Evolutionary conservation across 1,140 invertebrate genomes (phyloP).

Genomic region (Drosophila repleta): DNA sequence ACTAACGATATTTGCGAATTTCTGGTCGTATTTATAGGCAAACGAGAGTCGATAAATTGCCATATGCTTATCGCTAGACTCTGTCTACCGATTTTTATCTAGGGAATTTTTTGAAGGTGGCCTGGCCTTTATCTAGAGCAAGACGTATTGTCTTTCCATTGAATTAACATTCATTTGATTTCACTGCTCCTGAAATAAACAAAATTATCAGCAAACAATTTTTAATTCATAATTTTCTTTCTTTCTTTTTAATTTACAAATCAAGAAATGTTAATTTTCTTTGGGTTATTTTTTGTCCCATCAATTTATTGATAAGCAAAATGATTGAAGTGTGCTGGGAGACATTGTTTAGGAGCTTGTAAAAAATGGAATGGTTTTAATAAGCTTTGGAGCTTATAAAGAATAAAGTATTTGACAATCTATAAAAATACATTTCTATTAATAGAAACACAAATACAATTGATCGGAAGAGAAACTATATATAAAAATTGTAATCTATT

Average conservation of each 20-base stretch:
- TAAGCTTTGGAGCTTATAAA: too few relatives aligned
- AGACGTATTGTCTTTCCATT: slow-evolving; percentile 25
- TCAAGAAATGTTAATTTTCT: neutral
- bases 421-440: too few relatives aligned
- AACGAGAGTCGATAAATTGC: slow-evolving; percentile 24
- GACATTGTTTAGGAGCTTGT: too few relatives aligned
- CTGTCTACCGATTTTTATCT: slow-evolving; percentile 22
- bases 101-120: slow-evolving; percentile 11
- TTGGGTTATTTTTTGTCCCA: too few relatives aligned
- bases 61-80: slow-evolving; percentile 29
- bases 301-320: too few relatives aligned
- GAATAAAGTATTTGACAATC: too few relatives aligned
- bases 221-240: slow-evolving; percentile 2
- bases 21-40: slow-evolving; percentile 35
- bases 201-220: neutral
- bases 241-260: neutral
- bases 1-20: slow-evolving; percentile 30
- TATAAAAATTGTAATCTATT: too few relatives aligned
- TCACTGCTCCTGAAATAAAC: neutral
- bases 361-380: too few relatives aligned
- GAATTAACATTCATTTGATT: neutral
- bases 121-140: slow-evolving; percentile 45
- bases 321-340: too few relatives aligned
- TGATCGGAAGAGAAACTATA: too few relatives aligned
- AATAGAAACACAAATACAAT: too few relatives aligned